Base-by-base conservation (phyloP, 2,888 invertebrate genomes). In the Spilosoma lubricipeda region DNA sequence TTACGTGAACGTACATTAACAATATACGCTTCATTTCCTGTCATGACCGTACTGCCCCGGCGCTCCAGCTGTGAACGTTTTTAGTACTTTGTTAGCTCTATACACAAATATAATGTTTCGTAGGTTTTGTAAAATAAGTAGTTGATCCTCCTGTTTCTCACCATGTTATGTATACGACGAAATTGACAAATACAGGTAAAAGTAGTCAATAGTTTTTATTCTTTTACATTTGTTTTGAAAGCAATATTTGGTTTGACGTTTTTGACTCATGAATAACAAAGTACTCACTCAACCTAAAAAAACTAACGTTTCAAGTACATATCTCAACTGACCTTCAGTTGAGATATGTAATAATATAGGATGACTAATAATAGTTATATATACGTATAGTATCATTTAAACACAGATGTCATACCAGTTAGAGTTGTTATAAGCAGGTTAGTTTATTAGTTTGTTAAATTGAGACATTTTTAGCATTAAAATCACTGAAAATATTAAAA, bases 1-100 rank as follows among this genome's bases (percentile, higher is more conserved):
- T 87, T 87, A 86, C 85, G 88, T 91, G 82, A 87, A 95, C 95
- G 91, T 95, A 95, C 95, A 93, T 94, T 95, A 88, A 90, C 90
- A 86, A 95, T 89, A 90, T 90, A 93, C 85, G 92, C 92, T 91
- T 94, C 95, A 90, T 90, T 90, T 82, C 93, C 94, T 86, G 90
- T 91, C 82, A 93, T 90, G 80, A 91, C 88, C 84, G 89, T 87
- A 90, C 93, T 92, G 82, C 89, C 86, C 80, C 91, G 92, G 84
- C 89, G 92, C 93, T 94, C 94, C 93, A 87, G 92, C 94, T 94
- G 94, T 90, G 91, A 86, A 93, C 87, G 86, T 81, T 85, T 86
- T 90, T 86, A 84, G 63, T 80, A 87, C 85, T 82, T 82, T 80
- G 87, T 90, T 89, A 87, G 86, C 85, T 74, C 45, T 67, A 42